These are phyloP conservation scores for Gallinago stenura DNA, from an alignment of 2,797 vertebrate species.

Conservation along the genomic window DNA sequence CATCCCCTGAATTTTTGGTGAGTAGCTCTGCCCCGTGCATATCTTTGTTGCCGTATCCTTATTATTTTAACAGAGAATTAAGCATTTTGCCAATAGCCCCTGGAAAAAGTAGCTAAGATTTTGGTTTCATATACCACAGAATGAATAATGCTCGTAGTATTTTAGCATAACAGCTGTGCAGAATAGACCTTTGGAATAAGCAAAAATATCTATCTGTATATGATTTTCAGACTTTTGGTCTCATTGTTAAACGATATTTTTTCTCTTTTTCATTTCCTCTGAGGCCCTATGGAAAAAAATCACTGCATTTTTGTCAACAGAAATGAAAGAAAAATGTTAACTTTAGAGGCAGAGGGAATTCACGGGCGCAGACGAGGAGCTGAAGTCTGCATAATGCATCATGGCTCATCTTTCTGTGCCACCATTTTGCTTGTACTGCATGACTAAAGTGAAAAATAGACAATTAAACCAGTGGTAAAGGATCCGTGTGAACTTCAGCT, in stretches of 20 bases:
- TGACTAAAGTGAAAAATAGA: background rate
- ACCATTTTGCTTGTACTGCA: background rate
- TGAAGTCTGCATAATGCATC: background rate
- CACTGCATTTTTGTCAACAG: constrained; percentile 22
- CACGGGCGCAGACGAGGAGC: background rate
- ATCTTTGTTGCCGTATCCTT: background rate
- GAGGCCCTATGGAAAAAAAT: constrained; percentile 11
- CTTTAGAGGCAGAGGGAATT: constrained; percentile 25
- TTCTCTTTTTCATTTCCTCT: constrained; percentile 22
- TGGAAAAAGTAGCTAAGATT: background rate
- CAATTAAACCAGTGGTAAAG: background rate
- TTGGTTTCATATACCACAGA: background rate
- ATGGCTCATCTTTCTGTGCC: background rate
- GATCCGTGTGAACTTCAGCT: background rate
- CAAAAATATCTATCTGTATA: constrained; percentile 21
- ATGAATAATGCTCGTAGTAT: background rate
- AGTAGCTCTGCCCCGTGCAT: background rate
- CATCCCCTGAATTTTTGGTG: background rate
- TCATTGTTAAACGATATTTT: constrained; percentile 14
- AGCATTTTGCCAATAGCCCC: background rate
- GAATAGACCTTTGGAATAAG: constrained; percentile 26
- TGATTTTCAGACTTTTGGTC: constrained; percentile 4
- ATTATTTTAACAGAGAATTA: background rate
- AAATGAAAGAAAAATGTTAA: constrained; percentile 25
- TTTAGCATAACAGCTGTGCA: background rate